phyloP scores from a whole-genome alignment of 2,888 invertebrate species.

The Lasioglossum lativentre region DNA sequence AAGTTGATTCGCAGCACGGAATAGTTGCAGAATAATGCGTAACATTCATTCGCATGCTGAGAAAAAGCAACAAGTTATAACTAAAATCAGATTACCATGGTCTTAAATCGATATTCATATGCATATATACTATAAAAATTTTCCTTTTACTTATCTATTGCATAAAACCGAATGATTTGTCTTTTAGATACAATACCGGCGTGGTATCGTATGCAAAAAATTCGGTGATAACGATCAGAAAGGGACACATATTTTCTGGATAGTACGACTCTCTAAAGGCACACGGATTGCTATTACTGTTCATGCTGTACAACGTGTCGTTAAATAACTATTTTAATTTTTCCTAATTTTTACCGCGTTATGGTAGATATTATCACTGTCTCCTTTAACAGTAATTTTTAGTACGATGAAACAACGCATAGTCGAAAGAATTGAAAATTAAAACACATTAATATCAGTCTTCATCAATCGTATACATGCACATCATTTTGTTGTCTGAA shows the following conservation, averaged over 20 bases:
- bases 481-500: slow-evolving; percentile 4
- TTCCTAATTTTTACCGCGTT: slow-evolving; percentile 28
- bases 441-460: neutral
- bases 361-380: slow-evolving; percentile 14
- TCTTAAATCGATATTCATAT: slow-evolving; percentile 45
- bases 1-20: slow-evolving; percentile 29
- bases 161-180: slow-evolving; percentile 24
- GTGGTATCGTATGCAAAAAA: slow-evolving; percentile 23
- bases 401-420: slow-evolving; percentile 11
- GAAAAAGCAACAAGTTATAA: slow-evolving; percentile 21
- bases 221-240: slow-evolving; percentile 26
- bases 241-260: slow-evolving; percentile 32
- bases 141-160: slow-evolving; percentile 47
- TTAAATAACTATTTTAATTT: slow-evolving; percentile 1
- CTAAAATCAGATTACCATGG: slow-evolving; percentile 39
- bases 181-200: slow-evolving; percentile 12
- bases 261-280: slow-evolving; percentile 2
- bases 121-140: slow-evolving; percentile 39
- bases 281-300: slow-evolving; percentile 11
- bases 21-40: slow-evolving; percentile 37
- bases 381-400: slow-evolving; percentile 18
- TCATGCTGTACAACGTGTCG: slow-evolving; percentile 11
- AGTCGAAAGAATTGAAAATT: neutral
- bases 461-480: neutral
- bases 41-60: slow-evolving; percentile 44